Evolutionary conservation across 2,888 invertebrate species (phyloP).

Genomic region (Dysmachus trigonus): DNA sequence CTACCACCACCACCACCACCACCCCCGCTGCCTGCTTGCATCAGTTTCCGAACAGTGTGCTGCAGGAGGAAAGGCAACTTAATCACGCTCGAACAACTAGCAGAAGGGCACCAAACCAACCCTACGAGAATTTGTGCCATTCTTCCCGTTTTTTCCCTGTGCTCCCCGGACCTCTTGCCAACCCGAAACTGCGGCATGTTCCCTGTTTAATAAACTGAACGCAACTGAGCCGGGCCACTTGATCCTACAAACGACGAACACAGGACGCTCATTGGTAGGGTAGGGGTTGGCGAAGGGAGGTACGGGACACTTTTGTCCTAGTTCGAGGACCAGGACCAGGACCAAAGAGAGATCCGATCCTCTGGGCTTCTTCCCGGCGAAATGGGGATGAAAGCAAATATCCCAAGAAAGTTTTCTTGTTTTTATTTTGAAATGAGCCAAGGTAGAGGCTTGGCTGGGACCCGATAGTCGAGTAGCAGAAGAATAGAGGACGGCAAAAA

Average conservation of each 20-base stretch:
- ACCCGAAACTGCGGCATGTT: background rate
- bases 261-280: background rate
- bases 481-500: background rate
- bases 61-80: background rate
- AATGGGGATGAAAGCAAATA: background rate
- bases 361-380: background rate
- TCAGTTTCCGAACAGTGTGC: background rate
- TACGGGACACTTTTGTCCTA: background rate
- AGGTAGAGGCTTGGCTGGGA: background rate
- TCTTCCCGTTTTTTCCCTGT: background rate
- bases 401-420: background rate
- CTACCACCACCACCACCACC: too few relatives aligned
- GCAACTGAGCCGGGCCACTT: background rate
- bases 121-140: background rate
- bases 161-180: background rate
- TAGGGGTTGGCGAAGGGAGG: background rate
- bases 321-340: background rate
- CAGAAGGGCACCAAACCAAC: background rate
- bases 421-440: background rate
- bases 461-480: background rate
- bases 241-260: background rate
- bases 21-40: background rate
- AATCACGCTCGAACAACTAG: background rate
- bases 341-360: background rate
- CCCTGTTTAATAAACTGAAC: background rate